A percentile compares a stretch with the other conserved stretches of the same genome.
These are phyloP conservation scores for Pimpla rufipes DNA, from an alignment of 2,888 invertebrate species.

Conservation along the genomic window DNA sequence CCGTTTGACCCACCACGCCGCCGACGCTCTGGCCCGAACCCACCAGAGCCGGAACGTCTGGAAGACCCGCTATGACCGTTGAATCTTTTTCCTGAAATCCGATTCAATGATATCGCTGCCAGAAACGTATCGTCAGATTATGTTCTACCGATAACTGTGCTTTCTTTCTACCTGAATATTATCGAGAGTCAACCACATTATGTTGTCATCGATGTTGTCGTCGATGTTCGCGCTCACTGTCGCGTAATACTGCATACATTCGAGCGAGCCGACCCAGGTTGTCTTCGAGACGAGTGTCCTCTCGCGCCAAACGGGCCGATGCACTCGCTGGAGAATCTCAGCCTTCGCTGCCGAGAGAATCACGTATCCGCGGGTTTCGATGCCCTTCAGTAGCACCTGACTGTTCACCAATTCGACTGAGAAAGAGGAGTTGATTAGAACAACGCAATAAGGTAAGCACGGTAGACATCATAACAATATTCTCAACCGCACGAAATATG, in stretches of 20 bases:
- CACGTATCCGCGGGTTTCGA: slow-evolving; percentile 98
- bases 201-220: slow-evolving; percentile 90
- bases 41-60: slow-evolving; percentile 95
- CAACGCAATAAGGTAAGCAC: background rate
- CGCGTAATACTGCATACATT: slow-evolving; percentile 99
- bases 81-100: slow-evolving; percentile 89
- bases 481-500: too few relatives aligned
- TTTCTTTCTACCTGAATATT: slow-evolving; percentile 90
- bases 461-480: too few relatives aligned
- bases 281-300: slow-evolving; percentile 96
- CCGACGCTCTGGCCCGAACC: slow-evolving; percentile 98
- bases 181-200: slow-evolving; percentile 98
- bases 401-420: slow-evolving; percentile 96
- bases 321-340: slow-evolving; percentile 95
- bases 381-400: slow-evolving; percentile 97
- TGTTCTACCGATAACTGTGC: background rate
- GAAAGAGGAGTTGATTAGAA: slow-evolving; percentile 66
- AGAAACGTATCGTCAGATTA: background rate
- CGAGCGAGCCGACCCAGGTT: slow-evolving; percentile 97
- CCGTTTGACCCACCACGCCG: slow-evolving; percentile 96
- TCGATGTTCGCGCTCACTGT: slow-evolving; percentile 92
- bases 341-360: slow-evolving; percentile 98
- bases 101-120: background rate
- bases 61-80: slow-evolving; percentile 91
- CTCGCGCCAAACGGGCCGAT: slow-evolving; percentile 95